Evolutionary conservation across 2,888 invertebrate genomes (phyloP).

Genomic region (Clanis bilineata): DNA sequence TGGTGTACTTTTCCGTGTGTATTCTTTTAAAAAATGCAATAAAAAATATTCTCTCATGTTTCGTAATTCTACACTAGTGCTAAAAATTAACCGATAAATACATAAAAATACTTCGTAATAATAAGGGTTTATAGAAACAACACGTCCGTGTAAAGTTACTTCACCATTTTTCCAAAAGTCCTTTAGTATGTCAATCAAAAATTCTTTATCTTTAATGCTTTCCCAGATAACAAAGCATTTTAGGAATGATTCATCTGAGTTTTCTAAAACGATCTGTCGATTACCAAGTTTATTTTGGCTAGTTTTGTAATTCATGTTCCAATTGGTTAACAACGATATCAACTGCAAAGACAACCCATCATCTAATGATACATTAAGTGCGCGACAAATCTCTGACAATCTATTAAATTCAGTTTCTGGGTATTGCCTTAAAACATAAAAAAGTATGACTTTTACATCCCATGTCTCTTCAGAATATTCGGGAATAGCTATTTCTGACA

Average conservation of each 20-base stretch:
- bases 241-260: slow-evolving; percentile 50
- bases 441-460: slow-evolving; percentile 73
- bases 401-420: slow-evolving; percentile 58
- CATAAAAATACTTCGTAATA: slow-evolving; percentile 74
- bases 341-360: slow-evolving; percentile 70
- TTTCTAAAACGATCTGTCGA: slow-evolving; percentile 52
- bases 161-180: slow-evolving; percentile 79
- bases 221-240: slow-evolving; percentile 67
- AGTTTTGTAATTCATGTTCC: slow-evolving; percentile 69
- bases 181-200: slow-evolving; percentile 62
- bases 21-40: slow-evolving; percentile 70
- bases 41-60: slow-evolving; percentile 69
- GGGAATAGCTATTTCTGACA: slow-evolving; percentile 66
- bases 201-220: slow-evolving; percentile 66
- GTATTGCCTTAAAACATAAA: slow-evolving; percentile 64
- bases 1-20: slow-evolving; percentile 65
- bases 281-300: slow-evolving; percentile 55
- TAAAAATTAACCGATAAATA: slow-evolving; percentile 65
- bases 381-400: slow-evolving; percentile 60
- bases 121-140: slow-evolving; percentile 72
- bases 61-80: slow-evolving; percentile 46
- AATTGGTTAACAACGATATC: slow-evolving; percentile 63
- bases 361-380: slow-evolving; percentile 60
- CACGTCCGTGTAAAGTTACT: slow-evolving; percentile 67
- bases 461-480: slow-evolving; percentile 73